A percentile compares a stretch with the other conserved stretches of the same genome.
phyloP scores from a whole-genome alignment of 2,797 vertebrate species.

The Tragopan temminckii region DNA sequence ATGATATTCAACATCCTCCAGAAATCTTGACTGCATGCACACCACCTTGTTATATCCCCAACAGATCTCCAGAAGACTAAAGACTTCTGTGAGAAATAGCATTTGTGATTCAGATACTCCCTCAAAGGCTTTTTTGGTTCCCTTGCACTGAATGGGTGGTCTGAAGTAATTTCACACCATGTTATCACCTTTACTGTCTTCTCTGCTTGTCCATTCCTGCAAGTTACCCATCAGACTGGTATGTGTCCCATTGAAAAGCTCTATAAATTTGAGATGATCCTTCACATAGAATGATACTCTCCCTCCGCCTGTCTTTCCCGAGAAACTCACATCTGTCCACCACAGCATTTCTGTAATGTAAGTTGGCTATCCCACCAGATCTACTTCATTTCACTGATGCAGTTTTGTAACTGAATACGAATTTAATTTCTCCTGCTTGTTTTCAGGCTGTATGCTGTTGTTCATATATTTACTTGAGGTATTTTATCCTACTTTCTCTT shows the following conservation, averaged over 20 bases:
- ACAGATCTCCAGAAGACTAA: not conserved
- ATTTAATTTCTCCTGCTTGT: not conserved
- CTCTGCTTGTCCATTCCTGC: not conserved
- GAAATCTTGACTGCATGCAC: not conserved
- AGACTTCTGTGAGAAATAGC: not conserved
- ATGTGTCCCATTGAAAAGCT: not conserved
- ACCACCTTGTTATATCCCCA: not conserved
- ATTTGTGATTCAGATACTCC: not conserved
- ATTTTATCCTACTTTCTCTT: not conserved
- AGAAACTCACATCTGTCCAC: not conserved
- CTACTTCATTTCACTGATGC: not conserved
- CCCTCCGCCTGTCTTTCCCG: not conserved
- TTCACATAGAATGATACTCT: not conserved
- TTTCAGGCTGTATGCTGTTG: not conserved
- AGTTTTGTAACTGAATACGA: not conserved
- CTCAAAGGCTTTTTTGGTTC: not conserved
- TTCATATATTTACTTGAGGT: not conserved
- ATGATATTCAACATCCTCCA: not conserved
- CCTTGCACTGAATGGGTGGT: not conserved
- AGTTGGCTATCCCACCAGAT: not conserved
- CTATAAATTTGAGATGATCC: not conserved
- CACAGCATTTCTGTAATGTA: not conserved
- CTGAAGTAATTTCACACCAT: not conserved
- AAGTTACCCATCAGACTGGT: not conserved
- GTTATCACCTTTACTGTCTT: not conserved